Evolutionary conservation across 35 echinoderm and acorn worm species (phyloP), one percentile per base, ranked within the genome.

Genomic region (Stichopus chloronotus): DNA sequence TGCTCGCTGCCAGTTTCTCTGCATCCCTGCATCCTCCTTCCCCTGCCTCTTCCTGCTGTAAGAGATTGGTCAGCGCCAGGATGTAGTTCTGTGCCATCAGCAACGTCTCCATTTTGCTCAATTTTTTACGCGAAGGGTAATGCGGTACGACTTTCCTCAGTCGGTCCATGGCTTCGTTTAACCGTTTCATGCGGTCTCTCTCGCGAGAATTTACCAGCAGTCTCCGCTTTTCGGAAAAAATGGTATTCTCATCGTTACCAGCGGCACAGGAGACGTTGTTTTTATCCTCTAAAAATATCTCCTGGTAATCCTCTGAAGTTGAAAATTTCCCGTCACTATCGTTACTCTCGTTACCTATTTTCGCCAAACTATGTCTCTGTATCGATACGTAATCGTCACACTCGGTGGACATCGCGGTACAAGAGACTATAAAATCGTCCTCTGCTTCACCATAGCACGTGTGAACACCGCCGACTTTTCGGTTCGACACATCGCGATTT

Each of bases 101-200:
- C 54, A 96, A 89, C 16, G 95, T 96, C 56, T 96, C 95, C 95
- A 96, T 96, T 78, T 96, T 96, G 58, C 95, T 96, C n/a, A 93
- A 57, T 79, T 93, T 90, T 30, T 63, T 83, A 14, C 88, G 79
- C 1, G 95, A 96, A 0, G 95, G 95, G 77, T 96, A 96, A 61
- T 96, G 92, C n/a, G 95, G 95, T 52, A 94, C 93, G 9, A 96
- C 95, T n/a, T 79, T 84, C 17, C 95, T 86, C 19, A 96, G 59
- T 79, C 78, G 60, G 55, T 96, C 95, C 95, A 96, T 94, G 0
- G 95, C 95, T 63, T 96, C 91, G 83, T 96, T 96, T 57, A 96
- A 65, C 43, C 74, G 69, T 23, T 92, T 92, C 92, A 96, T 96
- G 7, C 95, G 86, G 54, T 90, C 78, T 12, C 95, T 86, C 53